These are phyloP conservation scores for Puma concolor DNA, from an alignment of 2,113 vertebrate genomes.

Conservation along the genomic window DNA sequence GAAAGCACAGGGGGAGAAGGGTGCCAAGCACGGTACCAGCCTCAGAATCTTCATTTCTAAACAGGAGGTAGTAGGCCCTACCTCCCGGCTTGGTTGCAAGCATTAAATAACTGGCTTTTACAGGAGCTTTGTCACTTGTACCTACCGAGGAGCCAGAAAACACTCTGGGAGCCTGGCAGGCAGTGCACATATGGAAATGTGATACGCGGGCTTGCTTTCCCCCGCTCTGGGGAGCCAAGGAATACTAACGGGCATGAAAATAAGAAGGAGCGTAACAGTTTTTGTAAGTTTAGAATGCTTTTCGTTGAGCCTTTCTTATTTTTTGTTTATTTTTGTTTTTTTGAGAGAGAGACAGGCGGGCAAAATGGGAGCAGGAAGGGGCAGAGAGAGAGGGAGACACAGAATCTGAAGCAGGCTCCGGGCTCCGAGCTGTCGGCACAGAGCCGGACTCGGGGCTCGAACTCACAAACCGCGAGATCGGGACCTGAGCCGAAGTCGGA, in stretches of 20 bases:
- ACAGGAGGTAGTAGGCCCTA: background rate
- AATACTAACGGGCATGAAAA: background rate
- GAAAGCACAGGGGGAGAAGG: background rate
- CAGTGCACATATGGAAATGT: too few relatives aligned
- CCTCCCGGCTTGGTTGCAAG: background rate
- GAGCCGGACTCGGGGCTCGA: too few relatives aligned
- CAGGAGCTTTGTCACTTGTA: background rate
- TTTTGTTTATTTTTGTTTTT: too few relatives aligned
- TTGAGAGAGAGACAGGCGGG: too few relatives aligned
- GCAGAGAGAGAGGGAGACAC: too few relatives aligned
- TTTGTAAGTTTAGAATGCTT: background rate
- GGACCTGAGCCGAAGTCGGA: too few relatives aligned
- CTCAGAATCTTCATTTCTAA: background rate
- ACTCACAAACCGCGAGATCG: too few relatives aligned
- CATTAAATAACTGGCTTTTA: background rate
- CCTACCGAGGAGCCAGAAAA: background rate
- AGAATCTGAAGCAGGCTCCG: too few relatives aligned
- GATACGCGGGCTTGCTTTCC: background rate
- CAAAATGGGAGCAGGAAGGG: too few relatives aligned
- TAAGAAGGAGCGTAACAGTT: background rate
- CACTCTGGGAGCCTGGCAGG: background rate
- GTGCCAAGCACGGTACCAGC: accelerated
- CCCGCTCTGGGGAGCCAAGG: background rate
- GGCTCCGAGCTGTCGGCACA: too few relatives aligned
- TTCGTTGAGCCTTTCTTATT: background rate